A percentile compares a stretch with the other conserved stretches of the same genome.
phyloP scores from a whole-genome alignment of 30 jellyfish, hydroid and myxozoan genomes.

The Turritopsis dohrnii region DNA sequence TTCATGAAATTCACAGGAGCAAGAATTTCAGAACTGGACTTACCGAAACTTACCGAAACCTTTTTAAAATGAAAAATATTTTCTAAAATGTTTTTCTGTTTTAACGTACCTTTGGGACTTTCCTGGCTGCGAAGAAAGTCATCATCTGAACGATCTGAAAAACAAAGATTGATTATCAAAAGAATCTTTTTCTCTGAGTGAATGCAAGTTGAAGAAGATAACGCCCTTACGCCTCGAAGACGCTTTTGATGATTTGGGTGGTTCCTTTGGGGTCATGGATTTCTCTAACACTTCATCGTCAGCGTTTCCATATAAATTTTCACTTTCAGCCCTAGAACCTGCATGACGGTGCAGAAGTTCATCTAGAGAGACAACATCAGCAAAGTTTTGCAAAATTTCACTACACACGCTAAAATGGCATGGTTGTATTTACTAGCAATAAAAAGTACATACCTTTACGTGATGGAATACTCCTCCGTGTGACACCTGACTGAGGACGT shows the following conservation, averaged over 20 bases:
- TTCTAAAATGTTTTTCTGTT: not conserved
- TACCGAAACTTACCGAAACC: too few relatives aligned
- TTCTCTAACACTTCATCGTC: slow-evolving; percentile 19
- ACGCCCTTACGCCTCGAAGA: not conserved
- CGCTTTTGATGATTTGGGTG: not conserved
- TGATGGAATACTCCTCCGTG: not conserved
- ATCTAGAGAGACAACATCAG: slow-evolving; percentile 8
- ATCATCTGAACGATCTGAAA: not conserved
- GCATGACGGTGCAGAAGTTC: slow-evolving; percentile 3
- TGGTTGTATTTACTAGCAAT: too few relatives aligned
- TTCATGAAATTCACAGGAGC: not conserved
- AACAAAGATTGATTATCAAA: too few relatives aligned
- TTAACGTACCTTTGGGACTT: not conserved
- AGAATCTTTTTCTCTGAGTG: not conserved
- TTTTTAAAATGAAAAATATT: too few relatives aligned
- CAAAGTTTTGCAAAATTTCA: too few relatives aligned
- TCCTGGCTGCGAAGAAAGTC: not conserved
- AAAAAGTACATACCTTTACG: slow-evolving; percentile 10
- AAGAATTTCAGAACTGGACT: too few relatives aligned
- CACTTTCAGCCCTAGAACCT: not conserved
- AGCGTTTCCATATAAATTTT: slow-evolving; percentile 7
- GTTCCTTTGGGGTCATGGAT: slow-evolving; percentile 11
- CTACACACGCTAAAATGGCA: too few relatives aligned
- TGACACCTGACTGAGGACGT: slow-evolving; percentile 1
- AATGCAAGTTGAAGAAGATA: not conserved